A percentile compares a stretch with the other conserved stretches of the same genome.
These are phyloP conservation scores for Podocnemis expansa DNA, from an alignment of 2,113 vertebrate species.

Conservation along the genomic window DNA sequence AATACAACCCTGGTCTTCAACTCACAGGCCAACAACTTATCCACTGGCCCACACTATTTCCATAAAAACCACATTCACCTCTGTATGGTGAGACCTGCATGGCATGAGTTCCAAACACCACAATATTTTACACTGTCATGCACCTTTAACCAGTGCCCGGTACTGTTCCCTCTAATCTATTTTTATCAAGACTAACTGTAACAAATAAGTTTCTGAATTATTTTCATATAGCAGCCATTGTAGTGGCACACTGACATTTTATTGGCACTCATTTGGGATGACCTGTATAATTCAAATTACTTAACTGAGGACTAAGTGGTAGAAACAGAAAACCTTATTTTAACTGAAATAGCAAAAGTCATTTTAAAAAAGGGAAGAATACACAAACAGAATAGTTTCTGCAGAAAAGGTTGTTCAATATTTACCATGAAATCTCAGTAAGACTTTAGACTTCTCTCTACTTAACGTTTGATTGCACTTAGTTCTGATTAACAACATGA, in stretches of 20 bases:
- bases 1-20: not conserved
- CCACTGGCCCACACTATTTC: not conserved
- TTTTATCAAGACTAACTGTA: not conserved
- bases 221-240: not conserved
- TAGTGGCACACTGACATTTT: not conserved
- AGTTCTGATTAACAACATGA: not conserved
- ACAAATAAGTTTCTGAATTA: not conserved
- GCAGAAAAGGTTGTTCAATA: not conserved
- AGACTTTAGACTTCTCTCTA: not conserved
- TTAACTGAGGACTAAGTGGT: not conserved
- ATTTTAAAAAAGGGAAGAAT: not conserved
- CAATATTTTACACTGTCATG: not conserved
- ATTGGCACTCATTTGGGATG: not conserved
- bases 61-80: not conserved
- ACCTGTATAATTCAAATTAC: not conserved
- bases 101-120: not conserved
- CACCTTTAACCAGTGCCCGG: not conserved
- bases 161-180: not conserved
- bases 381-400: not conserved
- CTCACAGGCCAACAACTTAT: not conserved
- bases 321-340: constrained; percentile 5
- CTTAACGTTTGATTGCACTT: not conserved
- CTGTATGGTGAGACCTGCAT: not conserved
- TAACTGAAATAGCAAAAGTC: not conserved
- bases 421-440: not conserved